phyloP scores from a whole-genome alignment of 2,888 invertebrate genomes.

The Camptogramma bilineatum region DNA sequence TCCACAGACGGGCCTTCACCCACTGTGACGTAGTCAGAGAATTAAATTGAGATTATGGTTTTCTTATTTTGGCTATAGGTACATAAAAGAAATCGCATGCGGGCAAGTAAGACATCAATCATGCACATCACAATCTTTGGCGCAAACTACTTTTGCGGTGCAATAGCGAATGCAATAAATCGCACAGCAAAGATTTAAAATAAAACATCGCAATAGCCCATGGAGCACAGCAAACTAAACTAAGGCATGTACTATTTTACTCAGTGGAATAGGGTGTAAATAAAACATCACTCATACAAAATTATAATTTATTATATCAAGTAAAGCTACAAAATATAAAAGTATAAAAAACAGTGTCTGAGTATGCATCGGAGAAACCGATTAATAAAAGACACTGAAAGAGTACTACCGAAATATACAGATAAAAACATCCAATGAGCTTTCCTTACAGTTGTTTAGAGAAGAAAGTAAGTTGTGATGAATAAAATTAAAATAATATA shows the following conservation, averaged over 20 bases:
- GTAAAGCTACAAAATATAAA: conserved; percentile 75
- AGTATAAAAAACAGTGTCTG: conserved; percentile 65
- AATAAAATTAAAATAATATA: not conserved
- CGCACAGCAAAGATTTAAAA: conserved; percentile 2
- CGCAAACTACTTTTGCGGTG: not conserved
- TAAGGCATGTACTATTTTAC: too few relatives aligned
- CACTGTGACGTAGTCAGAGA: too few relatives aligned
- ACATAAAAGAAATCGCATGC: conserved; percentile 6
- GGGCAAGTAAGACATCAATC: not conserved
- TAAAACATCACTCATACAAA: conserved; percentile 67
- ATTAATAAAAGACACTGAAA: conserved; percentile 46
- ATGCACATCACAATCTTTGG: not conserved
- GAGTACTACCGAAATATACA: conserved; percentile 23
- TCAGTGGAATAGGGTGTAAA: conserved; percentile 43
- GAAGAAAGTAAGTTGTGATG: conserved; percentile 17
- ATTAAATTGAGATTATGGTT: too few relatives aligned
- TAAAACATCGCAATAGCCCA: conserved; percentile 9
- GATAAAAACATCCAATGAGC: conserved; percentile 12
- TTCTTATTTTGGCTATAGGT: too few relatives aligned
- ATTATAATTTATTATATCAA: conserved; percentile 80
- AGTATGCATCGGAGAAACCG: conserved; percentile 60
- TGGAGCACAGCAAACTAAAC: not conserved
- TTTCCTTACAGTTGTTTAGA: conserved; percentile 27
- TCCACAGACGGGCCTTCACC: too few relatives aligned
- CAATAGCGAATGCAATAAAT: not conserved